Base-by-base conservation (phyloP, 2,797 vertebrate species). In the Rhadinocentrus ornatus region DNA sequence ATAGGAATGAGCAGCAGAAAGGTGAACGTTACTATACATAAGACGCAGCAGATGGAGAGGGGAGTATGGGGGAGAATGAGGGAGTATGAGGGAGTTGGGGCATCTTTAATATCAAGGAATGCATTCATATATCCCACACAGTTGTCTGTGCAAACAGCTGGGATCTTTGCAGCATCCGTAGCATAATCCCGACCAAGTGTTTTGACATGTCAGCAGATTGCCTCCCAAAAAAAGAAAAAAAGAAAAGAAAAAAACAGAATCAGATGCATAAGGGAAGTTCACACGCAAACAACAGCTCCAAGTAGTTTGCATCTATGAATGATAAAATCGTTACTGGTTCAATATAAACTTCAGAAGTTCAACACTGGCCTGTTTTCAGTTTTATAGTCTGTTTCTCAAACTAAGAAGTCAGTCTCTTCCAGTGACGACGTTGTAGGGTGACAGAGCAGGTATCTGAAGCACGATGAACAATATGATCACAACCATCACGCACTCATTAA, bases 101-200 rank as follows among this genome's bases (percentile, higher is more conserved):
- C 26, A 7, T 77, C 48, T 77, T 72, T 75, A 79, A 84, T 79
- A 78, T 86, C 66, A 16, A 78, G 75, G 87, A 85, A 85, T 83
- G 78, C 75, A 69, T 66, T 77, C 64, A 78, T 53, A 77, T 68
- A 34, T 71, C 57, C 37, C 82, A 73, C 20, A 57, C 54, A 24
- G 71, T 81, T 74, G 72, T 73, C 63, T 65, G 34, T 1, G 41
- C 54, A 80, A 84, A 82, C 81, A 85, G 69, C 70, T 63, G 68
- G 61, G 62, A 77, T 52, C 34, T 62, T 70, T 69, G 13, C 35
- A 54, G 37, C 29, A 67, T 68, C 60, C 48, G 57, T 44, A 27
- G 41, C 54, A 37, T 7, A 29, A 61, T 60, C 22, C 50, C 12
- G 53, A 27, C 59, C 60, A n/a, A 34, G n/a, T n/a, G n/a, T 68